Percentiles rank a stretch among this genome's conserved stretches.
phyloP scores from a whole-genome alignment of 2,888 invertebrate genomes.

The Alloscopus bannaensis region DNA sequence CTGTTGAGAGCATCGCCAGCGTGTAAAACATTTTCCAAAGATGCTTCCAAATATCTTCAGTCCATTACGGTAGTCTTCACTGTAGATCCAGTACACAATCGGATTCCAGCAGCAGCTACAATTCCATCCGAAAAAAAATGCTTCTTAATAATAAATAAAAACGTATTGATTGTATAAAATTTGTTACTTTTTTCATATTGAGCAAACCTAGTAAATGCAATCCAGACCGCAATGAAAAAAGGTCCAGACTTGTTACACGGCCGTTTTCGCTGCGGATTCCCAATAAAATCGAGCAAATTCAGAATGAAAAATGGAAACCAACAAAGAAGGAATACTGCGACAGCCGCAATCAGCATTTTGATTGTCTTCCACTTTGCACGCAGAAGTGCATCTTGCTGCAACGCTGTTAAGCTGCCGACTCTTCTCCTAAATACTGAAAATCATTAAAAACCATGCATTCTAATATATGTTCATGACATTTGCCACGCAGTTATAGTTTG shows the following conservation, averaged over 20 bases:
- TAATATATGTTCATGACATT: neutral
- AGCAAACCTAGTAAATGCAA: constrained; percentile 44
- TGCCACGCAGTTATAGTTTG: neutral
- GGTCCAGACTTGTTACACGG: constrained; percentile 45
- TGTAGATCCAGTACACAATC: constrained; percentile 52
- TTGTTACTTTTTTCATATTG: neutral
- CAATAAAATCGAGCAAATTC: constrained; percentile 35
- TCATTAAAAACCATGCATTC: neutral
- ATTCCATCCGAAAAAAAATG: neutral
- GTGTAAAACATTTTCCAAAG: neutral
- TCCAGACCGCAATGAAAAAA: constrained; percentile 41
- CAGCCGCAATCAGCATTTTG: constrained; percentile 49
- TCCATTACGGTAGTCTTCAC: constrained; percentile 32
- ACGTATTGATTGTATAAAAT: neutral
- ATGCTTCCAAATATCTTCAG: neutral
- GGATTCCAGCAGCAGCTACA: constrained; percentile 47
- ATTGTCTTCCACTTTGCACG: constrained; percentile 48
- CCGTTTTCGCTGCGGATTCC: constrained; percentile 22
- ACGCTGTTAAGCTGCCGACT: constrained; percentile 13
- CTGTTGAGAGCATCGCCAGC: neutral
- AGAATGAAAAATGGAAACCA: constrained; percentile 51
- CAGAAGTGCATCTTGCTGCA: constrained; percentile 30
- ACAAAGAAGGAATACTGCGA: constrained; percentile 36
- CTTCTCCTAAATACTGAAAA: constrained; percentile 25
- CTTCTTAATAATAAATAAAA: constrained; percentile 3